phyloP scores from a whole-genome alignment of 2,113 vertebrate species.

The Xiphias gladius region DNA sequence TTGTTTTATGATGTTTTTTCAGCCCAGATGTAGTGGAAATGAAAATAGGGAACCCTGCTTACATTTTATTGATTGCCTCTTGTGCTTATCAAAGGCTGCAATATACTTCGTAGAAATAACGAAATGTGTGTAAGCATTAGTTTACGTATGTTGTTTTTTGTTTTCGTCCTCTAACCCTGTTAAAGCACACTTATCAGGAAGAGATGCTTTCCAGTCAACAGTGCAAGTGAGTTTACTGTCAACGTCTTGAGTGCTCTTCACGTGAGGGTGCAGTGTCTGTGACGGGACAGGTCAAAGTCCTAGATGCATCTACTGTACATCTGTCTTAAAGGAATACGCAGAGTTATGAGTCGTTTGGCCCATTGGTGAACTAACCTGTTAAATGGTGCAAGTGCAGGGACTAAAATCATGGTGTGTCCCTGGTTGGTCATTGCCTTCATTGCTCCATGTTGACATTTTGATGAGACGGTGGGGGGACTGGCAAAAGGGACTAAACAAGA shows the following conservation, averaged over 20 bases:
- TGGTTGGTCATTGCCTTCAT: neutral
- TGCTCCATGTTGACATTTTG: neutral
- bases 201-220: conserved; percentile 58
- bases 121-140: conserved; percentile 40
- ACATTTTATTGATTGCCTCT: neutral
- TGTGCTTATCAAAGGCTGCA: neutral
- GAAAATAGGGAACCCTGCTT: neutral
- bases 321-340: conserved; percentile 40
- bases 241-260: conserved; percentile 36
- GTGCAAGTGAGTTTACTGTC: conserved; percentile 70
- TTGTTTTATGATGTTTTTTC: neutral
- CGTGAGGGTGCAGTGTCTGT: conserved; percentile 57
- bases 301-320: conserved; percentile 36
- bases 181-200: conserved; percentile 75
- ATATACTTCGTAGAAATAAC: conserved; percentile 18
- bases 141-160: conserved; percentile 51
- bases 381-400: neutral
- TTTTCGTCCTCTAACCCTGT: conserved; percentile 56
- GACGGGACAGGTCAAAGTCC: conserved; percentile 34
- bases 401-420: neutral
- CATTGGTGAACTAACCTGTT: conserved; percentile 39
- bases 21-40: neutral
- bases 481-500: neutral
- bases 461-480: neutral
- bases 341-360: neutral